A percentile compares a stretch with the other conserved stretches of the same genome.
Conservation (phyloP, 1,140 invertebrate genomes). For the Drosophila seguyi region DNA sequence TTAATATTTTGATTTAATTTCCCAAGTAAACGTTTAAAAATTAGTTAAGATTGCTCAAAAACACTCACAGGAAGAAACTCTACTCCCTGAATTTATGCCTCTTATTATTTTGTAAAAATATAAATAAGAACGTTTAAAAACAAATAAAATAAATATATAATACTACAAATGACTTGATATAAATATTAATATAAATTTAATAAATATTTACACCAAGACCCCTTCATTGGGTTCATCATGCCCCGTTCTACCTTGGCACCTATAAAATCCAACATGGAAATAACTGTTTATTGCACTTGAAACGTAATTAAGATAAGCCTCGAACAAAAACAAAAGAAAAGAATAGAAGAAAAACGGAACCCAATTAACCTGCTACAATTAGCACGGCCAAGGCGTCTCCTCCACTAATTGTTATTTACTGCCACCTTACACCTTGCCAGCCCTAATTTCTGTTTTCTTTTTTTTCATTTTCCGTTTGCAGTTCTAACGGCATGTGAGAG, state of each 20-base stretch:
- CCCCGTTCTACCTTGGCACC: constrained; percentile 15
- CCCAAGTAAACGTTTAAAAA: too few species aligned
- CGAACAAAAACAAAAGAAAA: not conserved
- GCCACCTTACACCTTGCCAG: constrained; percentile 7
- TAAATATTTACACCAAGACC: not conserved
- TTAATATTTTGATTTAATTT: too few species aligned
- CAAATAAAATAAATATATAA: not conserved
- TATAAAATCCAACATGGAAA: constrained; percentile 45
- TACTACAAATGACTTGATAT: too few species aligned
- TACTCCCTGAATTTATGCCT: too few species aligned
- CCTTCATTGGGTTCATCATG: not conserved
- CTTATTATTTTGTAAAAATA: too few species aligned
- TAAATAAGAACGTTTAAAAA: too few species aligned
- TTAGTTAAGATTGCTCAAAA: too few species aligned
- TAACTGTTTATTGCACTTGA: constrained; percentile 70
- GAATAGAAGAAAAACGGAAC: constrained; percentile 4
- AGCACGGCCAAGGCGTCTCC: constrained; percentile 63
- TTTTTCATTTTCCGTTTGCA: constrained; percentile 20
- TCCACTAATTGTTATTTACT: constrained; percentile 75
- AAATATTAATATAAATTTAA: not conserved
- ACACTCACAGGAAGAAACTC: too few species aligned
- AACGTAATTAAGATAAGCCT: constrained; percentile 75
- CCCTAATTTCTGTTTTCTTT: constrained; percentile 1
- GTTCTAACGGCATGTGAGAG: constrained; percentile 73
- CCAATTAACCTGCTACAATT: constrained; percentile 60